Percentiles rank a stretch among this genome's conserved stretches.
Conservation (phyloP, 92 coral and sea anemone species). For the Virgularia gustaviana region DNA sequence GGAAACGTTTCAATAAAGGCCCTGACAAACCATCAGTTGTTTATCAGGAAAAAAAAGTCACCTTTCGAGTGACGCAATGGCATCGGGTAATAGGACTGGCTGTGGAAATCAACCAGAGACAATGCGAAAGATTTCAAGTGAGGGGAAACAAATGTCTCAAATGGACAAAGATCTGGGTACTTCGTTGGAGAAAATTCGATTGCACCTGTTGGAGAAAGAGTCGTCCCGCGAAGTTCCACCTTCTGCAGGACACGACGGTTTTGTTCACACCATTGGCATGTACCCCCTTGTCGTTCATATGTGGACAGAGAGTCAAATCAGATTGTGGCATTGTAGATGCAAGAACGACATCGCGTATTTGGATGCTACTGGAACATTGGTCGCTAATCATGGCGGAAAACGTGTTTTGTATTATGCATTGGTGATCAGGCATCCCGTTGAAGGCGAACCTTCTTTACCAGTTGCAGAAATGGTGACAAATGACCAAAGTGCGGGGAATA, state of each 20-base stretch:
- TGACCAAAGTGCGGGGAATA: constrained; percentile 39
- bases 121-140: constrained; percentile 5
- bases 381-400: constrained; percentile 35
- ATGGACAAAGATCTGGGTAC: not conserved
- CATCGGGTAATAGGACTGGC: constrained; percentile 11
- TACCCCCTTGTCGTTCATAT: constrained; percentile 42
- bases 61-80: not conserved
- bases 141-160: not conserved
- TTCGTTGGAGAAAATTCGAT: not conserved
- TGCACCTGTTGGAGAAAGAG: not conserved
- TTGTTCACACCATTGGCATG: not conserved
- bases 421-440: constrained; percentile 30
- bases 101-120: not conserved
- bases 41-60: not conserved
- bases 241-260: not conserved
- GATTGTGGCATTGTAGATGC: constrained; percentile 52
- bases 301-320: constrained; percentile 53
- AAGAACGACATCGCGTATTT: constrained; percentile 25
- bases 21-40: constrained; percentile 11
- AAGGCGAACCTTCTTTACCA: constrained; percentile 39
- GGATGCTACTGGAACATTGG: constrained; percentile 46
- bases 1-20: not conserved
- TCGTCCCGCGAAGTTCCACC: not conserved
- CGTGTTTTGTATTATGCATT: constrained; percentile 44
- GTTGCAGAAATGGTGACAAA: constrained; percentile 48